Evolutionary conservation across 1,140 invertebrate genomes (phyloP), one percentile per base, ranked within the genome.

Genomic region (Drosophila nebulosa): DNA sequence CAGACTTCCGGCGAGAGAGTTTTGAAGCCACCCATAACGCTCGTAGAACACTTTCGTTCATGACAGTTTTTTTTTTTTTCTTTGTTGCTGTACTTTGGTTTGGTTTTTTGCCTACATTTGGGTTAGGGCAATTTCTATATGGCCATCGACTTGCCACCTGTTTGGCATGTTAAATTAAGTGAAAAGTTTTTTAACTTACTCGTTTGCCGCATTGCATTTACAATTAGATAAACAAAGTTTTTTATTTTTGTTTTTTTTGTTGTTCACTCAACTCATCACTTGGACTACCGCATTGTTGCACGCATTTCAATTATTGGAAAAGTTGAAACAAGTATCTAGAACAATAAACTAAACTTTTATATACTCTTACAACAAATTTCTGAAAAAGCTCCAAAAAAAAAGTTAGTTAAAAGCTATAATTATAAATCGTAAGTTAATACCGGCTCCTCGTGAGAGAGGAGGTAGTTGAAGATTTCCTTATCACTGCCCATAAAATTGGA

Each of bases 171-270:
- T 22, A 68, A 86, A 71, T 59, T 70, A 86, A 74, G 81, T 85
- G 83, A 86, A 85, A 85, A 86, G 68, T 66, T 27, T 42, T 52
- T 71, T 52, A 24, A 46, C 67, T n/a, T n/a, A n/a, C n/a, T n/a
- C 73, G 63, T 67, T 83, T 68, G 67, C 74, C 71, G 16, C 74
- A 71, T 64, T 68, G 83, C 83, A 88, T 88, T 65, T 72, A 75
- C 88, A 88, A 88, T 88, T 88, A 89, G 79, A 79, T 86, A 88
- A 86, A 86, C 84, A 86, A 88, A 88, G 39, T 46, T 16, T 46
- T 83, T n/a, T n/a, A n/a, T n/a, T n/a, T n/a, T n/a, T n/a, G n/a
- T n/a, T n/a, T 78, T 77, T 55, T 60, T 30, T 52, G 4, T 16
- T 56, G 30, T 32, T 32, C 9, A 4, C 53, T 21, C 16, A 52